These are phyloP conservation scores for Tipula vernalis DNA, from an alignment of 2,888 invertebrate species.

Conservation along the genomic window DNA sequence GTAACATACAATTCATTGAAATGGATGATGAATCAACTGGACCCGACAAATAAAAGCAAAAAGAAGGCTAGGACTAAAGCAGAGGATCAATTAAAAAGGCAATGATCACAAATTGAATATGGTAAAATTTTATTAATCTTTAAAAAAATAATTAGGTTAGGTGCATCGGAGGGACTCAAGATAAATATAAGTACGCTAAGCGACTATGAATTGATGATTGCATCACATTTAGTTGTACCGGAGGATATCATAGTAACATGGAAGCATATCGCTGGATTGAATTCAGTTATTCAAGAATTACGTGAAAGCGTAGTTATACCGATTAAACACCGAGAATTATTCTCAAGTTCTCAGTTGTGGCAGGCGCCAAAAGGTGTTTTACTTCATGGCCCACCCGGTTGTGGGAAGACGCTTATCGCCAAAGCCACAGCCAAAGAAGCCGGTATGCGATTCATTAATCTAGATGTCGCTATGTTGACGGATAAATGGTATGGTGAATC, in stretches of 20 bases:
- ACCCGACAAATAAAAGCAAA: slow-evolving; percentile 83
- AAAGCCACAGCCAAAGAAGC: slow-evolving; percentile 94
- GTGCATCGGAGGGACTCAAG: slow-evolving; percentile 45
- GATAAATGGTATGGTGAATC: slow-evolving; percentile 99
- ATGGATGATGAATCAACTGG: slow-evolving; percentile 84
- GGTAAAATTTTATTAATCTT: slow-evolving; percentile 16
- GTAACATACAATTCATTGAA: slow-evolving; percentile 80
- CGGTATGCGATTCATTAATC: slow-evolving; percentile 85
- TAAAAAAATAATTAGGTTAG: slow-evolving; percentile 37
- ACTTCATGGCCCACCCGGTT: slow-evolving; percentile 89
- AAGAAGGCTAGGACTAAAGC: slow-evolving; percentile 76
- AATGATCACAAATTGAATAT: slow-evolving; percentile 14
- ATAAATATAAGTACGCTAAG: slow-evolving; percentile 55
- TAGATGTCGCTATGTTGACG: slow-evolving; percentile 83
- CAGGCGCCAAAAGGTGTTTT: slow-evolving; percentile 93
- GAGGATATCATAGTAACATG: slow-evolving; percentile 56
- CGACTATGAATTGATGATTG: slow-evolving; percentile 94
- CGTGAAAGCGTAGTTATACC: slow-evolving; percentile 91
- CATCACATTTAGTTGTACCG: slow-evolving; percentile 86
- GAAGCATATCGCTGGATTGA: slow-evolving; percentile 87
- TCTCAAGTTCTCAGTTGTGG: slow-evolving; percentile 69
- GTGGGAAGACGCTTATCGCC: slow-evolving; percentile 93
- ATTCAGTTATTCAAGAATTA: slow-evolving; percentile 74
- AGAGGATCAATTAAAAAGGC: slow-evolving; percentile 65
- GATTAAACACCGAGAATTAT: slow-evolving; percentile 71